Evolutionary conservation across 2,888 invertebrate species (phyloP), one percentile per base, ranked within the genome.

Genomic region (Tetrapedia diversipes): DNA sequence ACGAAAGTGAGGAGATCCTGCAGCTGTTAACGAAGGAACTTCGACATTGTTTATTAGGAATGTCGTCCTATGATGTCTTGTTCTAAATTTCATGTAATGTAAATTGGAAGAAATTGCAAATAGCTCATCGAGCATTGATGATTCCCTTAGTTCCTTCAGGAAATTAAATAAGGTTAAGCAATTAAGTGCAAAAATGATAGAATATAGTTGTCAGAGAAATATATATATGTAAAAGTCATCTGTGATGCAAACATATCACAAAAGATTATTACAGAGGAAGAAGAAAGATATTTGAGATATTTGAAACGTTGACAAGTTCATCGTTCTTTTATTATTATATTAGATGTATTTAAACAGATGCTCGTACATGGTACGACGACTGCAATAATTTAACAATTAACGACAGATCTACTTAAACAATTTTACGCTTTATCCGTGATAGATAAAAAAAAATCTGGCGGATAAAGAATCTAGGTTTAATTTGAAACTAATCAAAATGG

Each of bases 241-340:
- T 86, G 85, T 86, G 86, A 86, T 86, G 77, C 19, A 11, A 65
- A 82, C 82, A 84, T 84, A 83, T 86, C 83, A 79, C 77, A 54
- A 45, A 29, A 47, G 11, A 65, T 45, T n/a, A 4, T 54, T n/a
- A n/a, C n/a, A n/a, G n/a, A n/a, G 14, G 11, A 34, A 22, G 16
- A 34, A 3, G 49, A 14, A 4, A 19, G 49, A 19, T 59, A 19
- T 24, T 57, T 24, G 22, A 41, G 3, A 37, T 37, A 29, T 14
- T 14, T 1, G n/a, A 39, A 14, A 16, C 10, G 49, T 32, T 14
- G 19, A 57, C 11, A 11, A 37, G 34, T 47, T 10, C 22, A 57
- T 76, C 78, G 73, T 66, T 79, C 71, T 77, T 74, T 6, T 67
- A 73, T 65, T 37, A 69, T 56, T 68, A 29, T 66, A 57, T 63